A percentile compares a stretch with the other conserved stretches of the same genome.
Evolutionary conservation across 2,888 invertebrate genomes (phyloP).

Genomic region (Polymixis lichenea): DNA sequence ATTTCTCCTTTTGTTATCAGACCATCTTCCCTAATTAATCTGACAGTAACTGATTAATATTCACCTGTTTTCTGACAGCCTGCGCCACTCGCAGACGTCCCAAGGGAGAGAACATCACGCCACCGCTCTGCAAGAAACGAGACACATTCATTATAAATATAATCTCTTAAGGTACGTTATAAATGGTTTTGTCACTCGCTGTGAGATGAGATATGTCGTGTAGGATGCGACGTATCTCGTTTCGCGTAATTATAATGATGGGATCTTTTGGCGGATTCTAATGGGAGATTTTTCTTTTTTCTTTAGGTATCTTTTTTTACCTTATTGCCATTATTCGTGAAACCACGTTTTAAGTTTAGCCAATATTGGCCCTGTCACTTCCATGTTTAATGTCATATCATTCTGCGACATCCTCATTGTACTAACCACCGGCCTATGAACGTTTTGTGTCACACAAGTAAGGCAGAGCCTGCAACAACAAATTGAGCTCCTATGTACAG

Average conservation of each 20-base stretch:
- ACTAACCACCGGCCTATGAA: not conserved
- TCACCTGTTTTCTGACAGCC: conserved; percentile 89
- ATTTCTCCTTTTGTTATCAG: conserved; percentile 19
- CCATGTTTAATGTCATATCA: not conserved
- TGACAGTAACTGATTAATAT: conserved; percentile 42
- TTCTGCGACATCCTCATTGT: too few species aligned
- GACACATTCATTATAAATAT: conserved; percentile 50
- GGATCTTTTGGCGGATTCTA: not conserved
- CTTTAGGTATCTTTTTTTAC: not conserved
- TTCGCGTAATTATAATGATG: conserved; percentile 17
- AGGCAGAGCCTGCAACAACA: not conserved
- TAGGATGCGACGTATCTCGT: not conserved
- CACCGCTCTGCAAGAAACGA: conserved; percentile 84
- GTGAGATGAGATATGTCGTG: conserved; percentile 22
- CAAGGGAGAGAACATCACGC: conserved; percentile 89
- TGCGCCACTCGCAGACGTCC: conserved; percentile 88
- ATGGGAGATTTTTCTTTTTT: not conserved
- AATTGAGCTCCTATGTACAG: not conserved
- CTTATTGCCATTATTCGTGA: not conserved
- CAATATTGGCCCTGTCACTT: not conserved
- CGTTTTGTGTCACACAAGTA: not conserved
- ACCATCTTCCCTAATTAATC: conserved; percentile 35
- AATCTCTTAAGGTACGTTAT: conserved; percentile 48
- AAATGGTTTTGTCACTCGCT: conserved; percentile 39
- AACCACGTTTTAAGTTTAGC: not conserved